Base-by-base conservation (phyloP, 2,888 invertebrate genomes). In the Trichogramma evanescens region DNA sequence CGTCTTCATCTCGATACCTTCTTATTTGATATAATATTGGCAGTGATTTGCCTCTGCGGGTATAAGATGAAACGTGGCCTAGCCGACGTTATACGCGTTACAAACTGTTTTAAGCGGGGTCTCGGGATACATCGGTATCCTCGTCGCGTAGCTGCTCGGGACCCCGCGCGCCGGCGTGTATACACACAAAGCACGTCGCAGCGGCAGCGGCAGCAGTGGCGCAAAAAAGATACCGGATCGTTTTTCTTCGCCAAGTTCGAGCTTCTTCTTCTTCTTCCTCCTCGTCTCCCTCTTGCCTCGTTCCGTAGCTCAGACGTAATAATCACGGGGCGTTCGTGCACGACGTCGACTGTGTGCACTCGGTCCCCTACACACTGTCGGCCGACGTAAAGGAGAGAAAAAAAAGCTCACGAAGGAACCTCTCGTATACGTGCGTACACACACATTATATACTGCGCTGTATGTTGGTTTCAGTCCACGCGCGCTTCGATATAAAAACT, bases 81-180 rank as follows among this genome's bases (percentile, higher is more conserved):
- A 26, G 26, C 26, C 26, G 39, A 63, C 58, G 56, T 57, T 61
- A 53, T 58, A 44, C 58, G 61, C 61, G 50, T 63, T 63, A 58
- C 55, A 56, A 51, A 61, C 60, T 54, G 60, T 58, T 58, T 58
- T 60, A 60, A 63, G 57, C 59, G 60, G 49, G 8, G 45, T 42
- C 50, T n/a, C 54, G 41, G 43, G 54, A 4, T 42, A 42, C n/a
- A 39, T 56, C 8, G 48, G 26, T 9, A 3, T 41, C 10, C 52
- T 41, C 42, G 38, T n/a, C 50, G 13, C 50, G 50, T n/a, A 44
- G 45, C 9, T n/a, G 3, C 43, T 38, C 43, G 49, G 49, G 13
- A 49, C 6, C 10, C 10, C 4, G n/a, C 49, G 4, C 6, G 9
- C 49, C 2, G 49, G n/a, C 6, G 13, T 10, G 13, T n/a, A 10